Conservation (phyloP, 2,888 invertebrate species). For the Euclidia mi region DNA sequence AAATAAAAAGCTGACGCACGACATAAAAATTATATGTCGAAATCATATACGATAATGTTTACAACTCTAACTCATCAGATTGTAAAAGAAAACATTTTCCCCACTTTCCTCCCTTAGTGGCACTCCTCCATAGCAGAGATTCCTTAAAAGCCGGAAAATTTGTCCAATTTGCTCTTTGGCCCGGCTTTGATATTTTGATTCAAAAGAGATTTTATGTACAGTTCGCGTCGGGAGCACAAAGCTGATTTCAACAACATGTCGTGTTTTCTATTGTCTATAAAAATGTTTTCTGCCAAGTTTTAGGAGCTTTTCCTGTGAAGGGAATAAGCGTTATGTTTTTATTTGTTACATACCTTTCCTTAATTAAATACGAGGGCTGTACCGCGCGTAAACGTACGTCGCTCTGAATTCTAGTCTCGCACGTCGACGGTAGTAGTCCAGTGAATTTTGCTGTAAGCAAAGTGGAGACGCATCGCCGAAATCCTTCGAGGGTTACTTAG, state of each 20-base stretch:
- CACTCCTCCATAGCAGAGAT: conserved; percentile 61
- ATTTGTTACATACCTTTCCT: conserved; percentile 18
- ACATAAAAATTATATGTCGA: conserved; percentile 25
- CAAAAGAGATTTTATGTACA: conserved; percentile 66
- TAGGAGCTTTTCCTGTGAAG: neutral
- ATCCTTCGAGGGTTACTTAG: conserved; percentile 78
- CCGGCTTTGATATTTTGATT: conserved; percentile 74
- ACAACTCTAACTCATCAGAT: conserved; percentile 44
- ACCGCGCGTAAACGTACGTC: conserved; percentile 37
- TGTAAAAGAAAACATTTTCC: conserved; percentile 65
- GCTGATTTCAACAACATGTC: conserved; percentile 57
- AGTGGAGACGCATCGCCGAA: conserved; percentile 64
- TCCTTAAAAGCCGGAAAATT: conserved; percentile 79
- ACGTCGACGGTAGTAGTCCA: conserved; percentile 44
- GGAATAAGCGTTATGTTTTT: conserved; percentile 13
- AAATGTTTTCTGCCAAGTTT: conserved; percentile 28
- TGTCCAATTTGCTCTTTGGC: conserved; percentile 73
- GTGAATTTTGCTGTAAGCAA: conserved; percentile 59
- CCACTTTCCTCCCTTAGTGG: conserved; percentile 60
- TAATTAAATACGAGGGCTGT: conserved; percentile 37
- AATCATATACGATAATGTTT: conserved; percentile 50
- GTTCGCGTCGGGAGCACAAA: conserved; percentile 58
- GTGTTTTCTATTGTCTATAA: conserved; percentile 36
- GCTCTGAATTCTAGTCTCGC: conserved; percentile 51
- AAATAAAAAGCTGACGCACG: neutral